Evolutionary conservation across 2,797 vertebrate genomes (phyloP).

Genomic region (Notamacropus eugenii): DNA sequence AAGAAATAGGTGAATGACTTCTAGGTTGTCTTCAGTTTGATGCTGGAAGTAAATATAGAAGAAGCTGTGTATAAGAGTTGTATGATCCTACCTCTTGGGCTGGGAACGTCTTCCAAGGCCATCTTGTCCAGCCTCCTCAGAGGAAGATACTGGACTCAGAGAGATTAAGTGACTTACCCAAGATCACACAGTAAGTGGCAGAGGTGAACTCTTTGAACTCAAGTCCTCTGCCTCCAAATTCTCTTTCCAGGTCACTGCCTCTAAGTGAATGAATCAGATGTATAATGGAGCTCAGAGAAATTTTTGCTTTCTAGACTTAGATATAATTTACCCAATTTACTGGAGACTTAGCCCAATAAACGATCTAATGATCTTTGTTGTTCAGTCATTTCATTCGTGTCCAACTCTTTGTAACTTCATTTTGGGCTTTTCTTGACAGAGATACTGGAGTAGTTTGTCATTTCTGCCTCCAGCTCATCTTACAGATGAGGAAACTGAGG

Average conservation of each 20-base stretch:
- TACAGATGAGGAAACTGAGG: neutral
- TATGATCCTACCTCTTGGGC: neutral
- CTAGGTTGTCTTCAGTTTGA: neutral
- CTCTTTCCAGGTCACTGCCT: neutral
- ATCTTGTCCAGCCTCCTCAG: neutral
- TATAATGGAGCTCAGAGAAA: neutral
- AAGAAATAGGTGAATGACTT: neutral
- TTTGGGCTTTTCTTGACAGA: neutral
- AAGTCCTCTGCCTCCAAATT: neutral
- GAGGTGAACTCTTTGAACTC: neutral
- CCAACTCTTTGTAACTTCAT: neutral
- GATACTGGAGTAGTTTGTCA: neutral
- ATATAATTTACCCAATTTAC: neutral
- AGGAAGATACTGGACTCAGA: neutral
- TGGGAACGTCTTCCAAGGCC: neutral
- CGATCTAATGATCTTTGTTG: conserved; percentile 7
- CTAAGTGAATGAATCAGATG: neutral
- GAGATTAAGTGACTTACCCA: neutral
- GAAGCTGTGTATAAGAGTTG: neutral
- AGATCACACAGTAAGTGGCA: neutral
- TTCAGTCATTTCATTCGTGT: neutral
- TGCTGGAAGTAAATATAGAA: neutral
- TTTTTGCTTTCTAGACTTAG: neutral
- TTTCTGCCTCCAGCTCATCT: neutral
- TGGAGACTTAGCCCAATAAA: neutral